Percentiles rank a stretch among this genome's conserved stretches.
Evolutionary conservation across 1,140 invertebrate genomes (phyloP).

Genomic region (Zaprionus ornatus): DNA sequence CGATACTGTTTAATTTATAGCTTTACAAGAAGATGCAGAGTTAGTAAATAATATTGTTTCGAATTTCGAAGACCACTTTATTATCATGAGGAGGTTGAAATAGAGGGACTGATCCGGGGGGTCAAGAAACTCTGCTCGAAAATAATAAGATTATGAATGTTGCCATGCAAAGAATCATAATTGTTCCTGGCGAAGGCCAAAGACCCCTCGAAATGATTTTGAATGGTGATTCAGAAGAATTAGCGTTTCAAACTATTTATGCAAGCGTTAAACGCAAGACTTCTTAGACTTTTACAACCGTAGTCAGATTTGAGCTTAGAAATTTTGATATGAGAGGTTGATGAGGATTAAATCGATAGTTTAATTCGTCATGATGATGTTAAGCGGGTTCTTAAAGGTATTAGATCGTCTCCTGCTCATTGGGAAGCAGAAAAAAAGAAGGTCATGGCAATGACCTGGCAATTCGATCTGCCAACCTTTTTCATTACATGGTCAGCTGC

Average conservation of each 20-base stretch:
- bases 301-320: too few relatives aligned
- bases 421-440: conserved; percentile 28
- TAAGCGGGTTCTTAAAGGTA: conserved; percentile 3
- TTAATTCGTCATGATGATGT: too few relatives aligned
- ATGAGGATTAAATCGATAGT: conserved; percentile 2
- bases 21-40: too few relatives aligned
- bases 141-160: conserved; percentile 3
- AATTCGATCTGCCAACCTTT: too few relatives aligned
- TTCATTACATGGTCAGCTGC: too few relatives aligned
- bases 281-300: conserved; percentile 8
- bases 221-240: not conserved
- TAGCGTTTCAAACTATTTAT: conserved; percentile 12
- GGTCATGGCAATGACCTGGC: conserved; percentile 15
- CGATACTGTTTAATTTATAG: too few relatives aligned
- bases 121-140: conserved; percentile 14
- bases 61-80: too few relatives aligned
- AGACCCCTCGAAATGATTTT: not conserved
- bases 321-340: too few relatives aligned
- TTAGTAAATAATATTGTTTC: too few relatives aligned
- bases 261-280: not conserved
- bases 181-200: conserved; percentile 29
- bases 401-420: conserved; percentile 21
- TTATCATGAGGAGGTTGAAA: too few relatives aligned
- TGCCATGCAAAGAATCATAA: conserved; percentile 10
- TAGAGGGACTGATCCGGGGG: too few relatives aligned